These are phyloP conservation scores for Oligia strigilis DNA, from an alignment of 2,888 invertebrate species.

Conservation along the genomic window DNA sequence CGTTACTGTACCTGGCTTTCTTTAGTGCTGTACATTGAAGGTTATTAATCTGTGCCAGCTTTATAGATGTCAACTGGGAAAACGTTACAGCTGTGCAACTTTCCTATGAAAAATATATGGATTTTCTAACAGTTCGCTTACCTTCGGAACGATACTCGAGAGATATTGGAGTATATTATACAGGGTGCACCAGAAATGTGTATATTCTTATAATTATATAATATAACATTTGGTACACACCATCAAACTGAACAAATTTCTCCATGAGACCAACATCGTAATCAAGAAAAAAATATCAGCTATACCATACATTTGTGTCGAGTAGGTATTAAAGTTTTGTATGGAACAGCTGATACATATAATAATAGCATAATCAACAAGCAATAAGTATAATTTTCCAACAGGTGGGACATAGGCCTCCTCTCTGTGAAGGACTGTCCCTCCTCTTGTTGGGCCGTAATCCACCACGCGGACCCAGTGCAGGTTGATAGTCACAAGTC, in stretches of 20 bases:
- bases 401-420: neutral
- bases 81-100: constrained; percentile 46
- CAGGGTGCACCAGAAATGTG: neutral
- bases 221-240: neutral
- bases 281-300: neutral
- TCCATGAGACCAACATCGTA: neutral
- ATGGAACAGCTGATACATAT: neutral
- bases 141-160: constrained; percentile 7
- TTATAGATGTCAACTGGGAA: constrained; percentile 54
- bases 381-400: neutral
- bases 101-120: constrained; percentile 46
- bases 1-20: constrained; percentile 61
- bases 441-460: neutral
- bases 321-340: neutral
- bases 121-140: constrained; percentile 31
- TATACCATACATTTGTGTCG: neutral
- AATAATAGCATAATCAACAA: too few relatives aligned
- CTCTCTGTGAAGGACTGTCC: neutral
- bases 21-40: constrained; percentile 53
- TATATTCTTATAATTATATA: neutral
- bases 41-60: constrained; percentile 62
- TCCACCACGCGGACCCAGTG: neutral
- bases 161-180: constrained; percentile 21
- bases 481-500: neutral
- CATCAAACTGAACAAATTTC: neutral